phyloP scores from a whole-genome alignment of 2,113 vertebrate species.

The Pan paniscus region DNA sequence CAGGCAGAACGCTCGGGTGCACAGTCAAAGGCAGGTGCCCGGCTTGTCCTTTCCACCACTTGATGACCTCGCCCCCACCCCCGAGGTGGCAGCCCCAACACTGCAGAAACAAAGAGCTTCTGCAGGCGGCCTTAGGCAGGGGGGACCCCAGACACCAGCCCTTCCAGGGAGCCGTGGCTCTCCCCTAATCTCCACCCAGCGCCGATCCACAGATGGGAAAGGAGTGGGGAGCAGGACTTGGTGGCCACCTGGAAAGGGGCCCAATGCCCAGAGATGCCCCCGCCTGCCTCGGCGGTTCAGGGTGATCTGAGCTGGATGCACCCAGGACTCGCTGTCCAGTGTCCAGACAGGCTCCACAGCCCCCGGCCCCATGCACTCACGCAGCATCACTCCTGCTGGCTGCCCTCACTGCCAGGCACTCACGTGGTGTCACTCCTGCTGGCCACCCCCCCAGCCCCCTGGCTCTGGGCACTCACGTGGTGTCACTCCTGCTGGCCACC shows the following conservation, averaged over 20 bases:
- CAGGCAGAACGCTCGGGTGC: fast-evolving
- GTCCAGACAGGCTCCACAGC: too few relatives aligned
- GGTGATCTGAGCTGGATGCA: not conserved
- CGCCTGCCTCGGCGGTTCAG: not conserved
- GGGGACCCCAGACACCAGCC: not conserved
- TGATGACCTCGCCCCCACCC: not conserved
- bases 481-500: slow-evolving; percentile 82
- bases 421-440: too few relatives aligned
- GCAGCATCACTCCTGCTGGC: too few relatives aligned
- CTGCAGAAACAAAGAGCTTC: too few relatives aligned
- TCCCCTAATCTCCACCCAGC: not conserved
- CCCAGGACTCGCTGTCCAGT: too few relatives aligned
- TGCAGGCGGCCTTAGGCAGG: too few relatives aligned
- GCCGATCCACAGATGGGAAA: not conserved
- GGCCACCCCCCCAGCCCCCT: too few relatives aligned
- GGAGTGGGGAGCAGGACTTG: not conserved
- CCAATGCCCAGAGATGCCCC: not conserved
- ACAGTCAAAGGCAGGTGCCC: not conserved
- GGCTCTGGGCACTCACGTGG: fast-evolving
- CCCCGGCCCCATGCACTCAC: too few relatives aligned
- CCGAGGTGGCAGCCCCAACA: not conserved
- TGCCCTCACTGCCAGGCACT: too few relatives aligned
- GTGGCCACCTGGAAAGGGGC: too few relatives aligned
- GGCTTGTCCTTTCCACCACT: not conserved
- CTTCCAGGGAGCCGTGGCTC: too few relatives aligned